Evolutionary conservation across 2,888 invertebrate species (phyloP), one percentile per base, ranked within the genome.

Genomic region (Mamestra brassicae): DNA sequence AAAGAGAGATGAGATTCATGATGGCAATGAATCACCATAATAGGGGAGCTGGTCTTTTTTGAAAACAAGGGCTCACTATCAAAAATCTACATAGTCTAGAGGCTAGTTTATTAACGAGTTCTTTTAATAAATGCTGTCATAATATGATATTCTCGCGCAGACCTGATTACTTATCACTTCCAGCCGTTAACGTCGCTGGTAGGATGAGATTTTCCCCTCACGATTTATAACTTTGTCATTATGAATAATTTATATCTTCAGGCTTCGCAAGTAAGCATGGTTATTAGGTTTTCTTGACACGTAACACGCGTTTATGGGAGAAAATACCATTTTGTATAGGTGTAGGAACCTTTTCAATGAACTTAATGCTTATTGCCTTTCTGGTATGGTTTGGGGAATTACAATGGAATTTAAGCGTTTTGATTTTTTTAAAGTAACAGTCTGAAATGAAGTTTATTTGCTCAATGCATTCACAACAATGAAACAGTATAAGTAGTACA

Each of bases 271-370:
- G 77, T 85, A 81, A 84, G 81, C 85, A 73, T 60, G 61, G 64
- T 84, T 84, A 84, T 84, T 81, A 81, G 52, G 85, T 74, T 83
- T 84, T 73, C 85, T 60, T 71, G 85, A 73, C 85, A 77, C 81
- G 76, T 80, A 81, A 63, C 62, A 65, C 62, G 38, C 76, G 70
- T 55, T 69, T 63, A 73, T 50, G 55, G 38, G 34, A 13, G 45
- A 36, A 75, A 52, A 58, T 74, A 61, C 63, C 54, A 61, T 55
- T 84, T 60, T 76, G 66, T 71, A 58, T 58, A 66, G 55, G 50
- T 57, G 42, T 60, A 61, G 13, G 72, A 64, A 68, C 45, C 45
- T 69, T 72, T 80, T 76, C 71, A 80, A 81, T 84, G 63, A 66
- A 63, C 47, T 69, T 80, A 80, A 71, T 65, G 57, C 60, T 38